Conservation (phyloP, 2,888 invertebrate species). For the Dicycla oo region DNA sequence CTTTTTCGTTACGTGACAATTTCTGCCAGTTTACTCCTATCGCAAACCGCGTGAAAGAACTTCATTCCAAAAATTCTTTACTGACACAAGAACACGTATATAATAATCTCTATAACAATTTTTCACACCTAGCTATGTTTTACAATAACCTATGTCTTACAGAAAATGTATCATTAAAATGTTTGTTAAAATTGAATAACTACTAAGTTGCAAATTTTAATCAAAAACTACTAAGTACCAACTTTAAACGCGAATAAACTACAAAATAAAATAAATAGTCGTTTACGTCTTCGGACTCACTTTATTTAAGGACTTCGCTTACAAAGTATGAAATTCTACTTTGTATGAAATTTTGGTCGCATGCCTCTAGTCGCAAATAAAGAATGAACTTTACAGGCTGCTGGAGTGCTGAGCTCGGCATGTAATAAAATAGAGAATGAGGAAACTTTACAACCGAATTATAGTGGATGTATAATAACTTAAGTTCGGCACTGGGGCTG, state of each 20-base stretch:
- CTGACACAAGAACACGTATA: too few species aligned
- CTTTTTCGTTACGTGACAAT: too few species aligned
- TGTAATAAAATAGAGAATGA: constrained; percentile 48
- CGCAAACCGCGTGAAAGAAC: too few species aligned
- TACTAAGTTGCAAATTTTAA: not conserved
- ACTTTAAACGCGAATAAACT: constrained; percentile 22
- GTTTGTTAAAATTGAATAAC: not conserved
- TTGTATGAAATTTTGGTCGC: constrained; percentile 47
- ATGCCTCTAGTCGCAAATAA: constrained; percentile 31
- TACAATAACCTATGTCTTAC: not conserved
- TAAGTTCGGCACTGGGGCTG: constrained; percentile 34
- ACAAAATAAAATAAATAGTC: constrained; percentile 15
- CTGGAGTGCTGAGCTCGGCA: constrained; percentile 40
- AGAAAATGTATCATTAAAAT: too few species aligned
- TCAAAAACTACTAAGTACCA: not conserved
- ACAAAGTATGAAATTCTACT: constrained; percentile 45
- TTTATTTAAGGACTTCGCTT: constrained; percentile 15
- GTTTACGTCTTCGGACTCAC: constrained; percentile 12
- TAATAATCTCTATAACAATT: not conserved
- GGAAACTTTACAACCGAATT: constrained; percentile 37
- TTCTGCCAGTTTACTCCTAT: too few species aligned
- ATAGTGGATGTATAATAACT: constrained; percentile 31
- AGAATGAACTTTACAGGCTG: constrained; percentile 48
- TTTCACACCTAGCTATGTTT: too few species aligned
- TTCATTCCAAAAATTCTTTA: too few species aligned